phyloP scores from a whole-genome alignment of 2,113 vertebrate genomes.

The Rattus rattus region DNA sequence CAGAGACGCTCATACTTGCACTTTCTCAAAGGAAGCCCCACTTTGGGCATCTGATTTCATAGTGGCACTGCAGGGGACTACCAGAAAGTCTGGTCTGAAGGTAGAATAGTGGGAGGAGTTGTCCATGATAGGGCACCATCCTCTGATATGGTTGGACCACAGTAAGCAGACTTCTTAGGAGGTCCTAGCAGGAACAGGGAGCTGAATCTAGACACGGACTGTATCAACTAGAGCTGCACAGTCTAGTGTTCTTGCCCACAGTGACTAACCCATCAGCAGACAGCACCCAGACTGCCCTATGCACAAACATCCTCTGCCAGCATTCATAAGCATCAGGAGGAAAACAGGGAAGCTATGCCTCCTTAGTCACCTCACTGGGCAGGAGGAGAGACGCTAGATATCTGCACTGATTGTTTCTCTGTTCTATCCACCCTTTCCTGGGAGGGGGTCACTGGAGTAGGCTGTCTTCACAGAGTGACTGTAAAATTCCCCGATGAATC shows the following conservation, averaged over 20 bases:
- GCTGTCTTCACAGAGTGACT: not conserved
- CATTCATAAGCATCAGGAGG: not conserved
- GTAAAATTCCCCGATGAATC: not conserved
- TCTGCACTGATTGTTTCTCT: not conserved
- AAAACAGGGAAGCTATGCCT: not conserved
- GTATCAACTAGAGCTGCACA: not conserved
- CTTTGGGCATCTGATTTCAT: not conserved
- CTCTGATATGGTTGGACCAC: not conserved
- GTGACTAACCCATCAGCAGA: not conserved
- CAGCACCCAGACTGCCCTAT: not conserved
- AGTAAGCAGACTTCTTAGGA: not conserved
- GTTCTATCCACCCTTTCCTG: not conserved
- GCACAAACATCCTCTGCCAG: not conserved
- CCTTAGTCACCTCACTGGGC: not conserved
- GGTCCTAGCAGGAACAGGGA: fast-evolving
- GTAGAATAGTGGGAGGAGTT: not conserved
- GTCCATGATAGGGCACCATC: not conserved
- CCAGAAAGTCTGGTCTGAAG: not conserved
- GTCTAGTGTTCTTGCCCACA: too few species aligned
- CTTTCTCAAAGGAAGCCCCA: not conserved
- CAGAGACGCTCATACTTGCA: fast-evolving
- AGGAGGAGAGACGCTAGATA: fast-evolving
- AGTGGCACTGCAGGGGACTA: not conserved
- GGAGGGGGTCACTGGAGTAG: not conserved
- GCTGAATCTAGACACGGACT: not conserved